A percentile compares a stretch with the other conserved stretches of the same genome.
These are phyloP conservation scores for Cydia amplana DNA, from an alignment of 1,140 invertebrate species.

Conservation along the genomic window DNA sequence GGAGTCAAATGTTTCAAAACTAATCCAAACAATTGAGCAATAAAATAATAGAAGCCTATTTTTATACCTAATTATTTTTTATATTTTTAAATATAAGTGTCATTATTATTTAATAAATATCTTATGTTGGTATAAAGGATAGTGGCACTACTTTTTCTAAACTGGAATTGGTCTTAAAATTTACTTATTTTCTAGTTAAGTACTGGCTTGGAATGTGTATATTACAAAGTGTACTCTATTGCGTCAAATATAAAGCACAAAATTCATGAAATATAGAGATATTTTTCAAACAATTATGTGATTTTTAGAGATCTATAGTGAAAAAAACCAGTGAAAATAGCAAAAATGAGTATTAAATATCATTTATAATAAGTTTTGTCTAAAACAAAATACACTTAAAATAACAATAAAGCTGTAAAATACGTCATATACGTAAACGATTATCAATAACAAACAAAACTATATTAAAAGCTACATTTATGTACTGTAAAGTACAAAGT, in stretches of 20 bases:
- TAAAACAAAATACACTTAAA: conserved; percentile 25
- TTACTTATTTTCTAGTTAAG: conserved; percentile 52
- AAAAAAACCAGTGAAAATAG: not conserved
- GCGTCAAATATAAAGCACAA: not conserved
- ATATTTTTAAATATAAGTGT: not conserved
- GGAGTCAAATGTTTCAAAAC: not conserved
- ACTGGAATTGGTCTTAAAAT: not conserved
- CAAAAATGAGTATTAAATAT: conserved; percentile 26
- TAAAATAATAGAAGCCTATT: not conserved
- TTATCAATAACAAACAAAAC: conserved; percentile 19
- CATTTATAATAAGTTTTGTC: not conserved
- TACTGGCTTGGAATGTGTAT: conserved; percentile 57
- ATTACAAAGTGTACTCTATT: conserved; percentile 20
- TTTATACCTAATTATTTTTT: not conserved
- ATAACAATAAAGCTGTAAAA: conserved; percentile 35
- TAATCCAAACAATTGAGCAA: not conserved
- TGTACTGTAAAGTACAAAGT: conserved; percentile 15
- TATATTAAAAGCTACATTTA: not conserved
- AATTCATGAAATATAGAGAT: not conserved
- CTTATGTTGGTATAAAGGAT: not conserved
- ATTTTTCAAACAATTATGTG: not conserved
- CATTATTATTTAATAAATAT: not conserved
- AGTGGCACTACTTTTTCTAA: conserved; percentile 22
- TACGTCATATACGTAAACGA: conserved; percentile 29
- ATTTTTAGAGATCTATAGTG: conserved; percentile 16